Base-by-base conservation (phyloP, 2,797 vertebrate genomes). In the Loriculus beryllinus region DNA sequence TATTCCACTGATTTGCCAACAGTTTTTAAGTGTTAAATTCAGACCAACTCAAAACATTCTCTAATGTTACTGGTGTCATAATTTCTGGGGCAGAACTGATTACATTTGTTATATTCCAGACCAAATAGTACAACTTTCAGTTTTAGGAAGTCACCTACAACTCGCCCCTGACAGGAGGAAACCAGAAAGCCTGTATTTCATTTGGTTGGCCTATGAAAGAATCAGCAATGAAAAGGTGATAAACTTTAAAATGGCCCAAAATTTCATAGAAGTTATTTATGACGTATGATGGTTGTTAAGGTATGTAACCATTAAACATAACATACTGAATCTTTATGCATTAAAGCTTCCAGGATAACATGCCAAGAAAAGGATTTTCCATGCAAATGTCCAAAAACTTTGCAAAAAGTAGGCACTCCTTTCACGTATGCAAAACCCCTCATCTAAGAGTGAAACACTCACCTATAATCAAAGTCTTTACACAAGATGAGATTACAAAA, bases 361-460 rank as follows among this genome's bases (percentile, higher is more conserved):
- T 2, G 7, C 10, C 15, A 74, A 65, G 49, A 59, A 75, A 42
- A 51, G 0, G 0, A 28, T 48, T 75, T 62, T 26, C 25, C 12
- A 60, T 11, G n/a, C 56, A 75, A 68, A 83, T 18, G 14, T 33
- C 43, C 31, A 88, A 64, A 86, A 82, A 45, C 26, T 74, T 88
- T 37, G 72, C 22, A 47, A 60, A 78, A 59, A 0, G 6, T 0
- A 76, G 10, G 26, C 29, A 49, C 29, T 77, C 9, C 15, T 81
- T 88, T 42, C n/a, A 60, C 26, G 60, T 13, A 81, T 9, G 29
- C n/a, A 85, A 81, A 68, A 29, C 1, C 19, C 40, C 43, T 35
- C 12, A 60, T 26, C 31, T 51, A 51, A 72, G 69, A 93, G 7
- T 70, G 42, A 60, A 94, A 17, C 25, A 77, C 3, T 28, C 1